A percentile compares a stretch with the other conserved stretches of the same genome.
Evolutionary conservation across 2,797 vertebrate genomes (phyloP).

Genomic region (Merluccius polli): DNA sequence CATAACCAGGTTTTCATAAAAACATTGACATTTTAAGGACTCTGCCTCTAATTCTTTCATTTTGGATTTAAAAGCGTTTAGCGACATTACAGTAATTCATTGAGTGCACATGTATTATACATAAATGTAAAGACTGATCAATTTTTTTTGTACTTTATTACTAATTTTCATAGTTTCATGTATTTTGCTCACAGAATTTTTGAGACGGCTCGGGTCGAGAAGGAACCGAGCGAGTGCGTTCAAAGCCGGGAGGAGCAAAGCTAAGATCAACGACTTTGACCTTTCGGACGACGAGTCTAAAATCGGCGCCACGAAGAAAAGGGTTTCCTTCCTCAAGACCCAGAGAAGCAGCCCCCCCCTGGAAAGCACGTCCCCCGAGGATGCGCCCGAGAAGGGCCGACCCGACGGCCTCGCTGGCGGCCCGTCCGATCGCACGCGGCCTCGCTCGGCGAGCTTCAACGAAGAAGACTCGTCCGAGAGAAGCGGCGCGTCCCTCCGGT

Average conservation of each 20-base stretch:
- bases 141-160: neutral
- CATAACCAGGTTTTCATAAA: no score
- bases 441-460: slow-evolving; percentile 7
- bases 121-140: neutral
- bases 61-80: no score
- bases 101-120: slow-evolving; percentile 3
- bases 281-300: slow-evolving; percentile 74
- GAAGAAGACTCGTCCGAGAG: slow-evolving; percentile 34
- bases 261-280: slow-evolving; percentile 68
- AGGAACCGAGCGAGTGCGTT: slow-evolving; percentile 55
- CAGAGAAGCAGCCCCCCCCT: slow-evolving; percentile 39
- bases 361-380: slow-evolving; percentile 9
- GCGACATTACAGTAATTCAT: neutral
- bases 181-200: slow-evolving; percentile 16
- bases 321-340: slow-evolving; percentile 75
- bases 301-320: slow-evolving; percentile 62
- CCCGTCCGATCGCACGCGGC: neutral
- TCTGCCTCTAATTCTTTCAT: no score
- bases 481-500: slow-evolving; percentile 14
- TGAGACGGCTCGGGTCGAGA: slow-evolving; percentile 61
- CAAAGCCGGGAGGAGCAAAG: slow-evolving; percentile 59
- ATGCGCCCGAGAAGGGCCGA: slow-evolving; percentile 14
- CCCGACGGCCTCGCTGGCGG: neutral
- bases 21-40: no score
- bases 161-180: neutral